phyloP scores from a whole-genome alignment of 2,797 vertebrate genomes.

The Ataeniobius toweri region DNA sequence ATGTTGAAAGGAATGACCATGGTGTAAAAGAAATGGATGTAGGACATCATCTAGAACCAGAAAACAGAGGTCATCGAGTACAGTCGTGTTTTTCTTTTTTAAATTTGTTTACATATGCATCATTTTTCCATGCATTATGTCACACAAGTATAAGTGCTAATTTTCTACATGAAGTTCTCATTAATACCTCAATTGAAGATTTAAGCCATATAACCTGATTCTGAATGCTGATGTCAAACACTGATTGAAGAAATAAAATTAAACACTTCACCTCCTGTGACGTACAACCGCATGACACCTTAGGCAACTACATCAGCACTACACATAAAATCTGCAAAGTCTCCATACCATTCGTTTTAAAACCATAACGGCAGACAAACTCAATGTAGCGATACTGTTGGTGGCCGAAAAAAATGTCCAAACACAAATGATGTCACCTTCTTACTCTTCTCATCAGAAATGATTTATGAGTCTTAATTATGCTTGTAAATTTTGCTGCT shows the following conservation, averaged over 20 bases:
- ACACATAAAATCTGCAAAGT: not conserved
- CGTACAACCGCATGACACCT: too few species aligned
- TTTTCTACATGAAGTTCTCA: not conserved
- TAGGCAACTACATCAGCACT: not conserved
- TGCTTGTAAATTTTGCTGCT: too few species aligned
- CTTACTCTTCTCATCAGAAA: too few species aligned
- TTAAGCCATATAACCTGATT: not conserved
- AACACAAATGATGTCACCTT: too few species aligned
- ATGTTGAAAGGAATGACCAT: slow-evolving; percentile 42
- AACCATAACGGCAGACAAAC: too few species aligned
- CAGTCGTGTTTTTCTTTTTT: not conserved
- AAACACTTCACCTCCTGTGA: not conserved
- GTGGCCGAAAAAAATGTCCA: too few species aligned
- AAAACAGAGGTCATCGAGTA: slow-evolving; percentile 54
- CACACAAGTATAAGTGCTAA: not conserved
- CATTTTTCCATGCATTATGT: not conserved
- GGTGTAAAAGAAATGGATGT: slow-evolving; percentile 61
- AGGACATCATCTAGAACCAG: slow-evolving; percentile 72
- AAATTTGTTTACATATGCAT: not conserved
- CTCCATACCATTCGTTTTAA: too few species aligned
- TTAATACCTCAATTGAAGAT: not conserved
- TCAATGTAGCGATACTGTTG: too few species aligned
- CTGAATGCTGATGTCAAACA: not conserved
- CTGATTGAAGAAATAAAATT: not conserved
- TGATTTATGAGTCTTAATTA: too few species aligned